Evolutionary conservation across 2,113 vertebrate genomes (phyloP).

Genomic region (Brienomyrus longianalis): DNA sequence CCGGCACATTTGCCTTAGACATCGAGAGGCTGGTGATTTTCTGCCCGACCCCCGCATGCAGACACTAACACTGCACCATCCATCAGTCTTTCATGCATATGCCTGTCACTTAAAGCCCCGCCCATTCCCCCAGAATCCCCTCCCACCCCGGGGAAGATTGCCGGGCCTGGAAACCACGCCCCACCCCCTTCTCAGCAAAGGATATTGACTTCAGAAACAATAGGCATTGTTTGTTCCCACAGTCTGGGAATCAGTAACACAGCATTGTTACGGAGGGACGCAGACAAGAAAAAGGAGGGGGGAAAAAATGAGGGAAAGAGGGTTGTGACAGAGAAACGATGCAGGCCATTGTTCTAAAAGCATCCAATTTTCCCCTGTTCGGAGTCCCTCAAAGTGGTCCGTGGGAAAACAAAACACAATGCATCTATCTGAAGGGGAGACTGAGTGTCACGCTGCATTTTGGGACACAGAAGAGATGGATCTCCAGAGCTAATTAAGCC

Average conservation of each 20-base stretch:
- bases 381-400: background rate
- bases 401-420: background rate
- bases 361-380: background rate
- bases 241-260: background rate
- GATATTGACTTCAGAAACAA: background rate
- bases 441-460: background rate
- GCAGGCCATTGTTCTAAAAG: background rate
- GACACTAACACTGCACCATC: slow-evolving; percentile 5
- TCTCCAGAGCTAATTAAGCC: background rate
- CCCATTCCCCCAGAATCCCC: background rate
- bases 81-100: slow-evolving; percentile 16
- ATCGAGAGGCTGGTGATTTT: slow-evolving; percentile 3
- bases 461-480: background rate
- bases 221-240: background rate
- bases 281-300: background rate
- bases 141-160: background rate
- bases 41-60: background rate
- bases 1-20: background rate
- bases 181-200: background rate
- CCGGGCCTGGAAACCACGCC: background rate
- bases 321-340: background rate
- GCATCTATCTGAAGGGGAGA: background rate
- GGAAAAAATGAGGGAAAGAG: background rate
- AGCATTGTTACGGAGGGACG: background rate
- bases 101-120: background rate